A percentile compares a stretch with the other conserved stretches of the same genome.
Conservation (phyloP, 2,888 invertebrate species). For the Selenia dentaria region DNA sequence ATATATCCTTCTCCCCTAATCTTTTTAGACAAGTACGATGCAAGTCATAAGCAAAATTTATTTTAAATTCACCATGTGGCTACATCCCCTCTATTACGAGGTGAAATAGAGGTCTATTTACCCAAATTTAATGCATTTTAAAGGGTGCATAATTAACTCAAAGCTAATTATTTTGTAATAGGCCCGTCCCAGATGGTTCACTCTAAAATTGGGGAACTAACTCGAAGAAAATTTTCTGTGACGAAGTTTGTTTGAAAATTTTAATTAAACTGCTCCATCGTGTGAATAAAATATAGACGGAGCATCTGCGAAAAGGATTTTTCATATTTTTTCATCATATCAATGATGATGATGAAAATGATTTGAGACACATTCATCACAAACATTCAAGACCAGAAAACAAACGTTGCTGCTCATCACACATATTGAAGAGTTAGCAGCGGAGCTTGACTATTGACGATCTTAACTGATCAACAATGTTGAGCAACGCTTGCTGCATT, state of each 20-base stretch:
- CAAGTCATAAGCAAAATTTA: conserved; percentile 65
- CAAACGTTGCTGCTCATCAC: too few species aligned
- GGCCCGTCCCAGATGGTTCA: conserved; percentile 75
- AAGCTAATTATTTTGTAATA: conserved; percentile 80
- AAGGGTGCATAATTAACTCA: conserved; percentile 82
- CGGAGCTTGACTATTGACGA: too few species aligned
- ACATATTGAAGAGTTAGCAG: too few species aligned
- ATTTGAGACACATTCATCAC: too few species aligned
- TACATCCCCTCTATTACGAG: conserved; percentile 48
- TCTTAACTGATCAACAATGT: too few species aligned
- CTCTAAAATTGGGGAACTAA: conserved; percentile 57
- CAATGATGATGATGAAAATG: too few species aligned
- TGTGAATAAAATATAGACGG: conserved; percentile 53
- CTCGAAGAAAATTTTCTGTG: conserved; percentile 61
- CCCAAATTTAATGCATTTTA: conserved; percentile 77
- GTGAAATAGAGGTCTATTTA: conserved; percentile 70
- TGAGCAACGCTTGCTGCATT: too few species aligned
- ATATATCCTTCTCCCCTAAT: conserved; percentile 52
- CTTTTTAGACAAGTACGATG: conserved; percentile 50
- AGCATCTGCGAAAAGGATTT: too few species aligned
- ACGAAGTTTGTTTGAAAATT: conserved; percentile 62
- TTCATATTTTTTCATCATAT: too few species aligned
- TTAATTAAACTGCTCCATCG: conserved; percentile 61
- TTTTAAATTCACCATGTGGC: conserved; percentile 75
- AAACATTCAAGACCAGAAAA: too few species aligned